Evolutionary conservation across 2,797 vertebrate species (phyloP).

Genomic region (Sparidentex hasta): DNA sequence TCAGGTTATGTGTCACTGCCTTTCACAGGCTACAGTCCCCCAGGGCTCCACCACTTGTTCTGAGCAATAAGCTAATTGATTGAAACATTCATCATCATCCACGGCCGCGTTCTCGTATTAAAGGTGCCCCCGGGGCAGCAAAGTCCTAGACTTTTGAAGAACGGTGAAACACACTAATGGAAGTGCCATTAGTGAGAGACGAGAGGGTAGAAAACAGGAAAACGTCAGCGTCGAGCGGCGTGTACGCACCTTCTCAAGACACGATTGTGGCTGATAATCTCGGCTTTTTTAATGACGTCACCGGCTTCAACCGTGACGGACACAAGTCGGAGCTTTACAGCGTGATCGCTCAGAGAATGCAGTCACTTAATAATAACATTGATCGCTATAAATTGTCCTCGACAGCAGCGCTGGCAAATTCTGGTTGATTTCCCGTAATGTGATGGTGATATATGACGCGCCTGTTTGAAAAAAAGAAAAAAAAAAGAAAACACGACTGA

Average conservation of each 20-base stretch:
- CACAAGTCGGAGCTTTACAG: constrained; percentile 3
- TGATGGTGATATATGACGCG: neutral
- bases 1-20: constrained; percentile 72
- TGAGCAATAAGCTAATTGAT: constrained; percentile 80
- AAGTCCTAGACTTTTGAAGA: constrained; percentile 69
- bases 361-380: constrained; percentile 46
- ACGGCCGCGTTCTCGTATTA: constrained; percentile 52
- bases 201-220: constrained; percentile 11
- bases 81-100: constrained; percentile 79
- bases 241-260: constrained; percentile 11
- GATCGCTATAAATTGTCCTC: constrained; percentile 53
- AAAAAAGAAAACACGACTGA: neutral
- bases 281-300: constrained; percentile 4
- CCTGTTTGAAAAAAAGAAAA: neutral
- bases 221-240: constrained; percentile 15
- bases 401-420: constrained; percentile 32
- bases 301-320: neutral
- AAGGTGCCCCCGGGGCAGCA: constrained; percentile 46
- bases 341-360: constrained; percentile 4
- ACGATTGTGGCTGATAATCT: constrained; percentile 7
- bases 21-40: constrained; percentile 51
- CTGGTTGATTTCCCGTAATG: constrained; percentile 42
- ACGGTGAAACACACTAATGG: constrained; percentile 61
- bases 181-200: constrained; percentile 57
- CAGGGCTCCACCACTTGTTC: constrained; percentile 69